These are phyloP conservation scores for Gobiocypris rarus DNA, from an alignment of 2,113 vertebrate genomes.

Conservation along the genomic window DNA sequence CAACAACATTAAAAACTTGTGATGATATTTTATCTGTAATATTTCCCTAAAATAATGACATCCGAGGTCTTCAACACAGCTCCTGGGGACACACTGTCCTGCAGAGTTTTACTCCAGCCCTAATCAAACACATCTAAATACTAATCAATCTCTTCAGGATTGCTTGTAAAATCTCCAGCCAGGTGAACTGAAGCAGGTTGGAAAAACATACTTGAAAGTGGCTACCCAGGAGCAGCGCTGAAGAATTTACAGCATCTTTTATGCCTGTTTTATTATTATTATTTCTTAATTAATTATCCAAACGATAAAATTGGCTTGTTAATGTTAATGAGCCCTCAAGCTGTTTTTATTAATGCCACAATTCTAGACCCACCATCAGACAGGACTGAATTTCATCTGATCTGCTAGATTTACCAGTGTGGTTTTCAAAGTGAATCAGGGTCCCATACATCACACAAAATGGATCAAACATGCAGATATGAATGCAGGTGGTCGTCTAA, in stretches of 20 bases:
- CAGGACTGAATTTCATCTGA: background rate
- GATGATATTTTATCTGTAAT: background rate
- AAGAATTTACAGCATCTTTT: background rate
- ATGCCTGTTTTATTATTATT: background rate
- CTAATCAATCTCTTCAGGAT: too few relatives aligned
- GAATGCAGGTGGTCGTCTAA: constrained; percentile 18
- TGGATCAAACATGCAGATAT: constrained; percentile 13
- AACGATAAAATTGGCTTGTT: background rate
- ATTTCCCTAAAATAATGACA: background rate
- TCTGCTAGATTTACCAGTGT: background rate
- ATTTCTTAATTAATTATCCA: constrained; percentile 11
- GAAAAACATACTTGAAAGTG: too few relatives aligned
- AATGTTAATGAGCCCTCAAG: background rate
- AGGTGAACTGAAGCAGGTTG: too few relatives aligned
- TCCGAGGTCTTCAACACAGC: too few relatives aligned
- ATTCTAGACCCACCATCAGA: background rate
- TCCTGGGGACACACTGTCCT: too few relatives aligned
- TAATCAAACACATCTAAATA: too few relatives aligned
- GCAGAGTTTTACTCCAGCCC: too few relatives aligned
- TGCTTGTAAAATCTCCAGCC: too few relatives aligned
- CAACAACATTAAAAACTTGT: too few relatives aligned
- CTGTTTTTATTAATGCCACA: constrained; percentile 9
- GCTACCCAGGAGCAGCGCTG: too few relatives aligned
- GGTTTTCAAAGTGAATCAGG: background rate
- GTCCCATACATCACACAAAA: background rate